Percentiles rank a stretch among this genome's conserved stretches.
These are phyloP conservation scores for Eurosta solidaginis DNA, from an alignment of 1,140 invertebrate species.

Conservation along the genomic window DNA sequence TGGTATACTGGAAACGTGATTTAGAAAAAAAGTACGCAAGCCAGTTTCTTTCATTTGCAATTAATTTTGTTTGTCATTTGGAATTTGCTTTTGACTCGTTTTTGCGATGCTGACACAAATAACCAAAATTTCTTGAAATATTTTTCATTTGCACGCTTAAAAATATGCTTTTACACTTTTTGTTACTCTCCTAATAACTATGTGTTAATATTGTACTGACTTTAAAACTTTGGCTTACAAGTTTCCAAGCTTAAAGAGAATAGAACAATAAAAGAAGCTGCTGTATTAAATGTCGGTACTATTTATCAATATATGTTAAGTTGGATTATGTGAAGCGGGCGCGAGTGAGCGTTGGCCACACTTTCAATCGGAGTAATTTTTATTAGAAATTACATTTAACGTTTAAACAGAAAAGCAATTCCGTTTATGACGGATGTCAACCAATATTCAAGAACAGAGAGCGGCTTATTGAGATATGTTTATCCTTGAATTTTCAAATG, in stretches of 20 bases:
- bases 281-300: too few relatives aligned
- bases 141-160: background rate
- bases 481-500: too few relatives aligned
- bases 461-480: too few relatives aligned
- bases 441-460: too few relatives aligned
- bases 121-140: background rate
- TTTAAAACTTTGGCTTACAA: background rate
- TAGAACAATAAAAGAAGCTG: background rate
- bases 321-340: too few relatives aligned
- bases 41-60: constrained; percentile 15
- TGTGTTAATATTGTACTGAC: background rate
- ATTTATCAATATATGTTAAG: too few relatives aligned
- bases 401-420: too few relatives aligned
- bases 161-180: background rate
- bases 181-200: background rate
- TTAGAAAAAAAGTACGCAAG: background rate
- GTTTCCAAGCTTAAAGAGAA: background rate
- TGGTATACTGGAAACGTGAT: background rate
- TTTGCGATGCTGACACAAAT: constrained; percentile 8
- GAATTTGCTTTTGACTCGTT: constrained; percentile 7
- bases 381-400: too few relatives aligned
- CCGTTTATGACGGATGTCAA: too few relatives aligned
- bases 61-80: constrained; percentile 4
- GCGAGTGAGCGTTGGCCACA: too few relatives aligned
- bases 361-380: too few relatives aligned